Base-by-base conservation (phyloP, 2,797 vertebrate genomes). In the Anguilla megastoma region DNA sequence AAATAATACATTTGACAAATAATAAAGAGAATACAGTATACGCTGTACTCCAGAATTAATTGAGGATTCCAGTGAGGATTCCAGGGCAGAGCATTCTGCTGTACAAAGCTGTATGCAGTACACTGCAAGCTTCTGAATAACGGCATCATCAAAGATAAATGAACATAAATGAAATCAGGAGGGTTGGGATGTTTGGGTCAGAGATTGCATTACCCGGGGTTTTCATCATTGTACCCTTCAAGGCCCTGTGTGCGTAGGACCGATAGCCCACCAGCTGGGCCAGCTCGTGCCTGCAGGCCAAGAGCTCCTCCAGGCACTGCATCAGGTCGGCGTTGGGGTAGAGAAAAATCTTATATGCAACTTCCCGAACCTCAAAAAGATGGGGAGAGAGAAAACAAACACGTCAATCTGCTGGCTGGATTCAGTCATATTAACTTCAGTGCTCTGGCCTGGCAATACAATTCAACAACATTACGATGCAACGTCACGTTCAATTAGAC, bases 201-300 rank as follows among this genome's bases (percentile, higher is more conserved):
- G 6, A 8, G 36, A 27, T n/a, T 41, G 24, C 30, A 74, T 88
- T 93, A 99, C 99, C 98, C 96, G 99, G 99, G 79, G 91, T 98
- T 95, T 97, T 96, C 71, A 97, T 97, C 96, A 99, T 99, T 0
- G 98, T 99, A 88, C 99, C 98, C 89, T 97, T 98, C 54, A 99
- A 96, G 36, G 98, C 98, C 90, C 99, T 95, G 93, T 99, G 97
- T 80, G 96, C 97, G 86, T 97, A 99, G 0, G 97, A 97, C 27
- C 97, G 91, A 0, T 99, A 99, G 18, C 98, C 98, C 87, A 99
- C 97, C 88, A 99, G 88, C 85, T 96, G 96, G 33, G 98, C 98
- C 92, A 99, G 94, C 50, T 94, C 95, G 91, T 98, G 94, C 92
- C 99, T 94, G 92, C 94, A 97, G 2, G 89, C 93, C 88, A 99